These are phyloP conservation scores for Noturus placidus DNA, from an alignment of 2,113 vertebrate species.

Conservation along the genomic window DNA sequence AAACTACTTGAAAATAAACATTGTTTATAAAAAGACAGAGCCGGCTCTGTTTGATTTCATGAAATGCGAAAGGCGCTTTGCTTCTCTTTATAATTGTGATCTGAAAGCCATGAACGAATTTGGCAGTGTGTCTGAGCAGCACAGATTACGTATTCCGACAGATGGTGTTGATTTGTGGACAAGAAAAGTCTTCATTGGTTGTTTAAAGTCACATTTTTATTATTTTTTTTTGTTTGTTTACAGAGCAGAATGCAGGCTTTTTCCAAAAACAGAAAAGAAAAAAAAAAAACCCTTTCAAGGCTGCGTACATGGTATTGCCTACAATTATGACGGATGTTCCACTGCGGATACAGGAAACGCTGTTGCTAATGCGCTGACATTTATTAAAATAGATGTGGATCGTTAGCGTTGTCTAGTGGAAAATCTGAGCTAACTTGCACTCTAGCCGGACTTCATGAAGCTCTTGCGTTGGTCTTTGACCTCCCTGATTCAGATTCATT, in stretches of 20 bases:
- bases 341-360: neutral
- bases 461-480: neutral
- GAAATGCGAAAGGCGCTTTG: neutral
- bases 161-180: conserved; percentile 1
- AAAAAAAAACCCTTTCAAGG: neutral
- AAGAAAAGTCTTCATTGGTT: neutral
- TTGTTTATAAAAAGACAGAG: conserved; percentile 55
- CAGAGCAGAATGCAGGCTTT: neutral
- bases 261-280: neutral
- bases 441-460: conserved; percentile 15
- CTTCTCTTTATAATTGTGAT: neutral
- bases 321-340: neutral
- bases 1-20: conserved; percentile 58
- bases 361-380: neutral
- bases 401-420: neutral
- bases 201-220: conserved; percentile 25
- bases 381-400: conserved; percentile 16
- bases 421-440: conserved; percentile 33
- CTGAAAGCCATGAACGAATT: neutral
- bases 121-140: neutral
- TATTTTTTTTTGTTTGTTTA: no score
- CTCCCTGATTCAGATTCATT: conserved; percentile 34
- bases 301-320: neutral
- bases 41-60: conserved; percentile 17
- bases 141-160: neutral